Base-by-base conservation (phyloP, 1,140 invertebrate species). In the Eulimnadia texana region DNA sequence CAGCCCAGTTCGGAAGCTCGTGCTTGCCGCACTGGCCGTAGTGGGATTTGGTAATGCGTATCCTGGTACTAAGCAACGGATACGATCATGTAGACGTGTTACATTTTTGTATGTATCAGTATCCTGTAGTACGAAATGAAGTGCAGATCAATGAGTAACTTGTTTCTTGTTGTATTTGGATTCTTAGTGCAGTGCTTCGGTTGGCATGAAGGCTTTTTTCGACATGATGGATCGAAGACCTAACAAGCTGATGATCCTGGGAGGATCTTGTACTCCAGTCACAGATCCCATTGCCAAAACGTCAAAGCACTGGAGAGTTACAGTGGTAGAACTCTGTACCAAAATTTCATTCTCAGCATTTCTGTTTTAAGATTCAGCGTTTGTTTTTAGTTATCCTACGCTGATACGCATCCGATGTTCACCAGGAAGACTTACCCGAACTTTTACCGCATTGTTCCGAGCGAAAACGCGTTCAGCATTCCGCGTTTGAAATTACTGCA, bases 391-490 rank as follows among this genome's bases (percentile, higher is more conserved):
- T 75, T 99, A 23, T 96, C 93, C 1, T 99, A 98, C 72, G 94
- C 93, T 2, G 95, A 99, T 73, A 98, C 93, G 16, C 93, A 98
- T 77, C 94, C 95, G 1, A 94, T 96, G 86, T 96, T 98, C 75
- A 93, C 91, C 0, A 88, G 85, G 68, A 83, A 89, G 64, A 90
- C 84, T 61, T 98, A 93, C 72, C 93, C 90, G 2, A 97, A 96
- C 74, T 96, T 96, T 77, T 98, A 93, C 74, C 84, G 93, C 19
- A 88, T 96, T 62, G 93, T 95, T 24, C 93, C 93, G 3, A 93
- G 89, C 33, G 92, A 95, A 72, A 93, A 91, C 69, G 93, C 94
- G 42, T 94, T 97, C 75, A 98, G 98, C 75, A 80, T 85, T 2
- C 93, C 95, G 0, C 79, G 93, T 29, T 80, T 97, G 28, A 82